Evolutionary conservation across 2,113 vertebrate species (phyloP).

Genomic region (Marmota flaviventris): DNA sequence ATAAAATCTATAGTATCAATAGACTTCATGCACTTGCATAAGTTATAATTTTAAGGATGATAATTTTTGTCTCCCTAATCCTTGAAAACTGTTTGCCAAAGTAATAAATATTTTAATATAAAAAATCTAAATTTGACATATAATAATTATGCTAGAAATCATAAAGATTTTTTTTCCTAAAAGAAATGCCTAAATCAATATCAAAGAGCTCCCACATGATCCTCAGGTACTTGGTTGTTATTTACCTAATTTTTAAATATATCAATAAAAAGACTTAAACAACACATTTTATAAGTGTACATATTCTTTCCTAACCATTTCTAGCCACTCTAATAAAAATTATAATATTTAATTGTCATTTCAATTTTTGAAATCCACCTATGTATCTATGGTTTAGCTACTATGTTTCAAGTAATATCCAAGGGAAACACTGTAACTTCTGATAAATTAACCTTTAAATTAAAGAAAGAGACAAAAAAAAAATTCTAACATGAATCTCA

Average conservation of each 20-base stretch:
- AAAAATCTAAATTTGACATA: conserved; percentile 1
- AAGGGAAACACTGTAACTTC: not conserved
- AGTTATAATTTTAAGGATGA: not conserved
- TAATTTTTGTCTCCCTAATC: not conserved
- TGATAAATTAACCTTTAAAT: not conserved
- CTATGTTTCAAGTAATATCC: not conserved
- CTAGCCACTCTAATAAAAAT: not conserved
- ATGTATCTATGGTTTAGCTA: not conserved
- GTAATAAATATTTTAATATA: conserved; percentile 17
- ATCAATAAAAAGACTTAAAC: not conserved
- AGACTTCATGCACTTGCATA: not conserved
- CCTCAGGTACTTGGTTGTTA: not conserved
- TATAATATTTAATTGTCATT: not conserved
- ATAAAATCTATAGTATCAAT: not conserved
- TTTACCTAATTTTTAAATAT: conserved; percentile 20
- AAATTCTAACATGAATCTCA: not conserved
- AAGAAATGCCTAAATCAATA: not conserved
- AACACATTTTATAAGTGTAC: not conserved
- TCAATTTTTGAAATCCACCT: not conserved
- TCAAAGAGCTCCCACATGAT: not conserved
- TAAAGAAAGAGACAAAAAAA: not conserved
- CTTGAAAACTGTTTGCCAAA: conserved; percentile 1
- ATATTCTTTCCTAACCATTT: not conserved
- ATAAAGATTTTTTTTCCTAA: not conserved
- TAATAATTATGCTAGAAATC: not conserved